These are phyloP conservation scores for Coelopa pilipes DNA, from an alignment of 2,888 invertebrate species.

Conservation along the genomic window DNA sequence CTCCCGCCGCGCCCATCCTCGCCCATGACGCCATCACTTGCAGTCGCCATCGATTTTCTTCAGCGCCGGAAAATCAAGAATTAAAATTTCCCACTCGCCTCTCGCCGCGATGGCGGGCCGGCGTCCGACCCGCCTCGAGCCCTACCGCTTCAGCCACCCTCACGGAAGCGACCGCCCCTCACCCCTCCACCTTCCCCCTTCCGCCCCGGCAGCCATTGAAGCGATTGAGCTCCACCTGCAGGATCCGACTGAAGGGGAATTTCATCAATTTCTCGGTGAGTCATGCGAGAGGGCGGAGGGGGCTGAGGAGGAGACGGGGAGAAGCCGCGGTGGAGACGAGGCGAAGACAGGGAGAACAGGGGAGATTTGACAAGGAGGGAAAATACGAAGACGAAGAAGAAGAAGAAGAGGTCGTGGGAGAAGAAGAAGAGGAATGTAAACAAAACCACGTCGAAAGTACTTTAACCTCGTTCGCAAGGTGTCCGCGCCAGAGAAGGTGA, in stretches of 20 bases:
- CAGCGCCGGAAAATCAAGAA: no score
- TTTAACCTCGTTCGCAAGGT: constrained; percentile 32
- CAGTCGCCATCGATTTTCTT: not conserved
- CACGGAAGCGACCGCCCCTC: no score
- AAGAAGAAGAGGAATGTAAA: constrained; percentile 21
- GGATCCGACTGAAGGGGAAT: no score
- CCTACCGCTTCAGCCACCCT: no score
- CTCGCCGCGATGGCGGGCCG: no score
- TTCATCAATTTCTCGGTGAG: no score
- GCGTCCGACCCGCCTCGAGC: no score
- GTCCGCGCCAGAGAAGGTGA: not conserved
- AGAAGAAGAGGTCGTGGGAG: not conserved
- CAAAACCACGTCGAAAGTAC: constrained; percentile 37
- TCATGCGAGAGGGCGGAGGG: not conserved
- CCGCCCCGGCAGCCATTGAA: no score
- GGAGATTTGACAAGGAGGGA: not conserved
- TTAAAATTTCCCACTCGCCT: no score
- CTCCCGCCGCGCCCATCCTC: not conserved
- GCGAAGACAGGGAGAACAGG: not conserved
- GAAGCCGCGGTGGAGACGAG: not conserved
- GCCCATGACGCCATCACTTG: not conserved
- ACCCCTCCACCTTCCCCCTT: no score
- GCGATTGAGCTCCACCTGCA: no score
- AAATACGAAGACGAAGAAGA: not conserved
- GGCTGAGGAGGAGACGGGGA: not conserved